Evolutionary conservation across 2,888 invertebrate genomes (phyloP), one percentile per base, ranked within the genome.

Genomic region (Rhagonycha lutea): DNA sequence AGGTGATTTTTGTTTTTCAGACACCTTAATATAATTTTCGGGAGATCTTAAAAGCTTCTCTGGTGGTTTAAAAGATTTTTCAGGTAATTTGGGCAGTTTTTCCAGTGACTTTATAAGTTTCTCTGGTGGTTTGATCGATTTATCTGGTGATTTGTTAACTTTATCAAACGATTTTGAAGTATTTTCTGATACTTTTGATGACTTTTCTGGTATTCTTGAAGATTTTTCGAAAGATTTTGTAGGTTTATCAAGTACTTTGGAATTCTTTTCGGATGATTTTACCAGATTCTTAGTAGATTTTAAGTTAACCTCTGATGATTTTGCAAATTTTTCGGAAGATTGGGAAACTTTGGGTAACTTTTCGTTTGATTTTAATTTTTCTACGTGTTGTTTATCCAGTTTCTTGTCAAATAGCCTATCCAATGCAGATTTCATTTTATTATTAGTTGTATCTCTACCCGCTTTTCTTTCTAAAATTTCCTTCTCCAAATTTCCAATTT

Each of bases 341-440:
- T 75, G 76, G 0, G 47, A 62, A n/a, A 70, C 69, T 72, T 73
- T 74, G 68, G 63, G 72, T 47, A 47, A n/a, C 78, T 70, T 80
- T 80, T 80, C 83, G 80, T 80, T 80, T 69, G 78, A 81, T 72
- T 78, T 77, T 72, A 74, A 79, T 79, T 80, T 80, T 62, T 83
- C 80, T 26, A 65, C 10, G 3, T 65, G 63, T n/a, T 47, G 81
- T 75, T 82, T 85, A 72, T 85, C 86, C 72, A 85, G 81, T 18
- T 76, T 79, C 28, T 68, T 81, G 65, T 84, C 91, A 65, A 92
- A 88, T 65, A 92, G 84, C 80, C 90, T 90, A 80, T 92, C 92
- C 69, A 92, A 83, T 3, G 91, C 88, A 24, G 86, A 88, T 81
- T 87, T 85, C 83, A 89, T 84, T 86, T 85, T 85, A 84, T 88